phyloP scores from a whole-genome alignment of 2,113 vertebrate genomes.

The Muscicapa adusta region DNA sequence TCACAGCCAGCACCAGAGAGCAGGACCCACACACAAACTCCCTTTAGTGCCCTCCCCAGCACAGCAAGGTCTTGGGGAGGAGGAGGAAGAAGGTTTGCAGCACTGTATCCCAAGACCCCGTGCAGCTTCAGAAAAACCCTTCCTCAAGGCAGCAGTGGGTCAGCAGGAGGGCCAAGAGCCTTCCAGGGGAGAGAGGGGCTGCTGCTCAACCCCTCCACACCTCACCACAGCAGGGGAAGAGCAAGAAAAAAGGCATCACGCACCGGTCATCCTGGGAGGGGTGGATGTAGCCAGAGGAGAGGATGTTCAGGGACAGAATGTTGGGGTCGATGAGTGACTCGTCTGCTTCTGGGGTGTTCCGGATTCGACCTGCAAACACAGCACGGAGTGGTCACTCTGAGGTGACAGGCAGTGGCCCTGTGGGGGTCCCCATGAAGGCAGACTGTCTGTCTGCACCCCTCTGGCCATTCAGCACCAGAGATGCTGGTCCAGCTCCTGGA shows the following conservation, averaged over 20 bases:
- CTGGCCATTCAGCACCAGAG: neutral
- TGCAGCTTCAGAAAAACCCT: neutral
- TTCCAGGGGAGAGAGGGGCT: neutral
- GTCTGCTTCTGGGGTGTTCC: constrained; percentile 89
- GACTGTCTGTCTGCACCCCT: neutral
- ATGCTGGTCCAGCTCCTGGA: neutral
- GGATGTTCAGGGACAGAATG: constrained; percentile 94
- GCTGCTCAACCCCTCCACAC: neutral
- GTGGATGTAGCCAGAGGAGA: constrained; percentile 84
- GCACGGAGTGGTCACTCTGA: neutral
- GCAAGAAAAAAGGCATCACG: neutral
- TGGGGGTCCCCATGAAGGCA: accelerated
- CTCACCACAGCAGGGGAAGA: neutral
- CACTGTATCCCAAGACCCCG: neutral
- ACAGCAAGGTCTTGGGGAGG: neutral
- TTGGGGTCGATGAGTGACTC: constrained; percentile 94
- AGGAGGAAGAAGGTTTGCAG: neutral
- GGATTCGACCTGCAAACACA: constrained; percentile 83
- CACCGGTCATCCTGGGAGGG: constrained; percentile 92
- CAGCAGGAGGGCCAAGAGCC: neutral
- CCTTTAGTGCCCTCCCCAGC: neutral
- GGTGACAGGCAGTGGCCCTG: neutral
- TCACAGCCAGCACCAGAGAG: neutral
- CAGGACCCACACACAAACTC: neutral
- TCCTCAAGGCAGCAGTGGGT: neutral